Evolutionary conservation across 2,888 invertebrate genomes (phyloP).

Genomic region (Acronicta aceris): DNA sequence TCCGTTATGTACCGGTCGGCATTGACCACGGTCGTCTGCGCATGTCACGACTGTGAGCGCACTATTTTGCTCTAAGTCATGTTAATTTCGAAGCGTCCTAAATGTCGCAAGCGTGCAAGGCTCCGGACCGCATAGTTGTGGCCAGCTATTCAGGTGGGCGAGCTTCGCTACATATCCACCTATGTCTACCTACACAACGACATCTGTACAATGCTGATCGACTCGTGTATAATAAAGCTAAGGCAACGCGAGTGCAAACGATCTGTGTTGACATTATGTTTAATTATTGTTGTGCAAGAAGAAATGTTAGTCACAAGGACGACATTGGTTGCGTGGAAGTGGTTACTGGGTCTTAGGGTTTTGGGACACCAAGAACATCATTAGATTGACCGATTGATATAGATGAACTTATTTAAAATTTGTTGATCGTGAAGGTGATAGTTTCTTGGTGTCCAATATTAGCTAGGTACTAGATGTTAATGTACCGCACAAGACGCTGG

Average conservation of each 20-base stretch:
- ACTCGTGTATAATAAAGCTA: slow-evolving; percentile 41
- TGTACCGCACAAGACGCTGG: slow-evolving; percentile 67
- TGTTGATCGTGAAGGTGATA: slow-evolving; percentile 18
- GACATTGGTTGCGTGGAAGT: slow-evolving; percentile 76
- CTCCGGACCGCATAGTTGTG: slow-evolving; percentile 74
- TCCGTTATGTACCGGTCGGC: slow-evolving; percentile 70
- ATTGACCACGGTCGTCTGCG: slow-evolving; percentile 76
- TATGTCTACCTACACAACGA: slow-evolving; percentile 60
- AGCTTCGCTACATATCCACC: slow-evolving; percentile 56
- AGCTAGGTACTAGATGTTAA: slow-evolving; percentile 71
- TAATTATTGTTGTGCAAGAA: slow-evolving; percentile 75
- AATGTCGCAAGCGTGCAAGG: slow-evolving; percentile 74
- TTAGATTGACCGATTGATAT: slow-evolving; percentile 29
- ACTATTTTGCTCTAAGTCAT: slow-evolving; percentile 73
- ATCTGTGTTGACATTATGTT: slow-evolving; percentile 50
- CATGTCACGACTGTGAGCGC: slow-evolving; percentile 60
- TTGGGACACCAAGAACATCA: slow-evolving; percentile 56
- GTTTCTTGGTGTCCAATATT: slow-evolving; percentile 56
- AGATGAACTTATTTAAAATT: slow-evolving; percentile 29
- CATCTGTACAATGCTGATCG: slow-evolving; percentile 50
- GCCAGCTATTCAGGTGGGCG: slow-evolving; percentile 68
- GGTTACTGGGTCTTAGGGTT: slow-evolving; percentile 70
- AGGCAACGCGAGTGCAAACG: slow-evolving; percentile 46
- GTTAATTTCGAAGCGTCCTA: slow-evolving; percentile 75
- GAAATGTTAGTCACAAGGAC: slow-evolving; percentile 87